These are phyloP conservation scores for Amblyjoppa proteus DNA, from an alignment of 2,888 invertebrate genomes.

Conservation along the genomic window DNA sequence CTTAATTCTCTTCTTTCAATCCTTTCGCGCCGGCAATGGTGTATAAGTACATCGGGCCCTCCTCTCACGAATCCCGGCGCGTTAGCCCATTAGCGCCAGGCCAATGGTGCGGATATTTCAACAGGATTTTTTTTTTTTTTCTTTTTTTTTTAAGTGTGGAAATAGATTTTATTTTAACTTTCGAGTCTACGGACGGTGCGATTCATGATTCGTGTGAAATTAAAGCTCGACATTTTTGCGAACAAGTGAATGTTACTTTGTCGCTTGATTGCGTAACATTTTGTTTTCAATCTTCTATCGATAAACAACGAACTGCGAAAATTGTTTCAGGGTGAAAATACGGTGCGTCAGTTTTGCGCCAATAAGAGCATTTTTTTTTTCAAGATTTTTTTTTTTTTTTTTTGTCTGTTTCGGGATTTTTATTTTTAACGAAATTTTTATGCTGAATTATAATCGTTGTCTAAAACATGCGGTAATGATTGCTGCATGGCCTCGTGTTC, in stretches of 20 bases:
- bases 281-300: too few relatives aligned
- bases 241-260: too few relatives aligned
- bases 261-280: too few relatives aligned
- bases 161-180: constrained; percentile 55
- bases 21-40: constrained; percentile 51
- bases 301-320: too few relatives aligned
- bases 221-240: neutral
- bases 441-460: neutral
- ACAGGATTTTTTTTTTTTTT: constrained; percentile 19
- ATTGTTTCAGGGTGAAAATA: too few relatives aligned
- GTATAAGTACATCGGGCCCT: constrained; percentile 52
- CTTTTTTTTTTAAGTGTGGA: constrained; percentile 14
- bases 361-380: neutral
- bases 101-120: constrained; percentile 28
- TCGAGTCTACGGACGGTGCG: neutral
- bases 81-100: constrained; percentile 63
- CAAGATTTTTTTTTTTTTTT: too few relatives aligned
- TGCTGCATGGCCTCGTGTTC: constrained; percentile 8
- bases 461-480: neutral
- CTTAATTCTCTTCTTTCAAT: constrained; percentile 41
- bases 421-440: neutral
- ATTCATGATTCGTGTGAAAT: neutral
- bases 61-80: constrained; percentile 35
- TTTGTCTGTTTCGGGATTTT: neutral
- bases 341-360: too few relatives aligned